These are phyloP conservation scores for Anarhynchus alexandrinus DNA, from an alignment of 2,113 vertebrate species.

Conservation along the genomic window DNA sequence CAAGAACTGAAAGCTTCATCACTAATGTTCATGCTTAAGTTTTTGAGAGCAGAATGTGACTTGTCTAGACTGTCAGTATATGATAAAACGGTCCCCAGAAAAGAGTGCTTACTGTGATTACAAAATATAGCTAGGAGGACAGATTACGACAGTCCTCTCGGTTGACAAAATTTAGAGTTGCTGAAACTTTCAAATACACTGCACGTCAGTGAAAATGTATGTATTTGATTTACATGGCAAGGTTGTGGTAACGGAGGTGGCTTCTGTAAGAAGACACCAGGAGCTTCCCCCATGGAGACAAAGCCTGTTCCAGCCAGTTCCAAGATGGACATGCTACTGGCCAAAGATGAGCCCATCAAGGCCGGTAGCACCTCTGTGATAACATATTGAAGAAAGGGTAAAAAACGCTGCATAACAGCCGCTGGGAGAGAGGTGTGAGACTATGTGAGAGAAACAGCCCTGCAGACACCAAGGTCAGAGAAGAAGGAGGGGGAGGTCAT, in stretches of 20 bases:
- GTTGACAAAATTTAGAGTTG: background rate
- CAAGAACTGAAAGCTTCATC: background rate
- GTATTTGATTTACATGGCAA: background rate
- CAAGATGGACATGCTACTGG: background rate
- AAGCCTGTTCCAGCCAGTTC: background rate
- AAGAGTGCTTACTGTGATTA: background rate
- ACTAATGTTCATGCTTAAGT: background rate
- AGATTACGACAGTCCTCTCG: fast-evolving
- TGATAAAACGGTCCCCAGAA: background rate
- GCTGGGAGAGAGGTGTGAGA: background rate
- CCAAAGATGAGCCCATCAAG: background rate
- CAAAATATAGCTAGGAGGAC: background rate
- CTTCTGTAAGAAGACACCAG: background rate
- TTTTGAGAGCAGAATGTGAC: background rate
- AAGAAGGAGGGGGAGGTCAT: background rate
- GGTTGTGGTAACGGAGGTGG: background rate
- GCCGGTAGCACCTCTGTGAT: background rate
- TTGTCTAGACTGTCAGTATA: background rate
- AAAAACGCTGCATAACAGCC: fast-evolving
- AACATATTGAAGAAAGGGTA: background rate
- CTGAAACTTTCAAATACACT: background rate
- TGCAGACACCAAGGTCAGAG: background rate
- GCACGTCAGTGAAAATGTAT: background rate
- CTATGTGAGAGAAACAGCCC: background rate
- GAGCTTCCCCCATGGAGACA: background rate